These are phyloP conservation scores for Sebastes trivittatus DNA, from an alignment of 2,797 vertebrate species.

Conservation along the genomic window DNA sequence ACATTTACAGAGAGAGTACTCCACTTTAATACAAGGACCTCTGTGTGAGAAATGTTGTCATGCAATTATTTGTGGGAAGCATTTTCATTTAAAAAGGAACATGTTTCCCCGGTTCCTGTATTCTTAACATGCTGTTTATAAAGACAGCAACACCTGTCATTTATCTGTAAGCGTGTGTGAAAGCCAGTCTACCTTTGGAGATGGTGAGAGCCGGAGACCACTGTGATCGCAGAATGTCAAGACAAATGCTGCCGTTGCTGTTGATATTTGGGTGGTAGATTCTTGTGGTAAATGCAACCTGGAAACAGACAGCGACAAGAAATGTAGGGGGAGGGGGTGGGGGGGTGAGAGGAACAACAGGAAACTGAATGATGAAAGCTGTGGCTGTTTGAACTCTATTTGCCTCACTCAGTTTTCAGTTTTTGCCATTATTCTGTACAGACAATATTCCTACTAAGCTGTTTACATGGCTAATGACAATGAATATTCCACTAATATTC, in stretches of 20 bases:
- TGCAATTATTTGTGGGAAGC: not conserved
- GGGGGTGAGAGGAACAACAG: slow-evolving; percentile 10
- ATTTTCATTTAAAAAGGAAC: not conserved
- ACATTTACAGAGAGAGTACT: slow-evolving; percentile 15
- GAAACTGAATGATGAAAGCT: slow-evolving; percentile 15
- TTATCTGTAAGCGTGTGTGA: not conserved
- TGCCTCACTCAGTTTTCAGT: too few species aligned
- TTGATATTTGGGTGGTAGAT: slow-evolving; percentile 89
- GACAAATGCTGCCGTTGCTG: slow-evolving; percentile 85
- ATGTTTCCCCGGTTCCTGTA: not conserved
- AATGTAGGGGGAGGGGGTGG: not conserved
- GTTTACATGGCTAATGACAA: too few species aligned
- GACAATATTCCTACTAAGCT: too few species aligned
- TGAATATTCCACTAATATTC: too few species aligned
- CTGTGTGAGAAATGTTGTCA: not conserved
- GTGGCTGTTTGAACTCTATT: not conserved
- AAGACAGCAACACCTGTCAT: not conserved
- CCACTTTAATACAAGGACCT: not conserved
- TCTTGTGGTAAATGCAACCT: slow-evolving; percentile 94
- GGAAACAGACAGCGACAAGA: slow-evolving; percentile 25
- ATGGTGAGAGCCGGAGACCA: slow-evolving; percentile 95
- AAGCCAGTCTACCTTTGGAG: slow-evolving; percentile 88
- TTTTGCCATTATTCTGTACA: too few species aligned
- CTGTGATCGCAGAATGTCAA: slow-evolving; percentile 92
- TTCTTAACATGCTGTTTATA: not conserved